Percentiles rank a stretch among this genome's conserved stretches.
Conservation (phyloP, 2,797 vertebrate species). For the Siniperca obscura region DNA sequence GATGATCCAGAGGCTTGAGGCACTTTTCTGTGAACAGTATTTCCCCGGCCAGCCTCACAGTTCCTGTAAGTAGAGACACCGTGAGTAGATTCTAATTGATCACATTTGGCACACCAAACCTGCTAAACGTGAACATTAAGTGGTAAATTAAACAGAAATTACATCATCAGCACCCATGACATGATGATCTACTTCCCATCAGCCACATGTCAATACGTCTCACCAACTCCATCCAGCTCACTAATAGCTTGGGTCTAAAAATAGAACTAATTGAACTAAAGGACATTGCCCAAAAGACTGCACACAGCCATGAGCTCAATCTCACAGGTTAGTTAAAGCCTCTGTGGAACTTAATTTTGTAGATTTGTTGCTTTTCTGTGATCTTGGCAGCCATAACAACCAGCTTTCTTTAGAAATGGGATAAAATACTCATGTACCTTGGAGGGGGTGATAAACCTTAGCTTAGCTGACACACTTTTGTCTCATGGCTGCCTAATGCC, state of each 20-base stretch:
- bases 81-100: slow-evolving; percentile 15
- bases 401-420: slow-evolving; percentile 5
- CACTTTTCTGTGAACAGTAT: neutral
- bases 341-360: neutral
- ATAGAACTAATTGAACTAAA: slow-evolving; percentile 66
- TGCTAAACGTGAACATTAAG: slow-evolving; percentile 26
- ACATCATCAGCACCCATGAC: slow-evolving; percentile 37
- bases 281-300: slow-evolving; percentile 44
- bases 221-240: slow-evolving; percentile 30
- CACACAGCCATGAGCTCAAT: slow-evolving; percentile 37
- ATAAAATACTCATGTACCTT: neutral
- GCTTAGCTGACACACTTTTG: neutral
- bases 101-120: slow-evolving; percentile 8
- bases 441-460: neutral
- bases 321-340: slow-evolving; percentile 28
- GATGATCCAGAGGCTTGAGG: neutral
- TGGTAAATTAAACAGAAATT: slow-evolving; percentile 33
- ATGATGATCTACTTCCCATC: slow-evolving; percentile 47
- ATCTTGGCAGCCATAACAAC: neutral
- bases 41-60: neutral
- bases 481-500: neutral
- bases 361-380: slow-evolving; percentile 17
- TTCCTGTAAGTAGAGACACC: neutral
- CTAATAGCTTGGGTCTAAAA: slow-evolving; percentile 58
- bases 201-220: slow-evolving; percentile 46